Conservation (phyloP, 2,797 vertebrate species). For the Falco biarmicus region DNA sequence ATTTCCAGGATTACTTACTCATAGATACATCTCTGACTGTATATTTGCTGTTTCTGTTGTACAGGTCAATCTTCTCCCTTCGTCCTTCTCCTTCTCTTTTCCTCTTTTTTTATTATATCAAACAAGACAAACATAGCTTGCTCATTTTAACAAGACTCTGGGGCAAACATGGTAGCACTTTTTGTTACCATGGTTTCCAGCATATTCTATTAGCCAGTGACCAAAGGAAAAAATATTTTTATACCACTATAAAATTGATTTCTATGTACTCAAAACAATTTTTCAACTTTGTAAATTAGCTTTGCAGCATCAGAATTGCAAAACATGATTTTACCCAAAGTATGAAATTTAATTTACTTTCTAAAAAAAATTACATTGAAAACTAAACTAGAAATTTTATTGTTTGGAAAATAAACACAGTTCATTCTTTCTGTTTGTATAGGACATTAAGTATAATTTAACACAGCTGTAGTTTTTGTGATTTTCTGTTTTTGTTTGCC, state of each 20-base stretch:
- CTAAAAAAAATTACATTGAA: not conserved
- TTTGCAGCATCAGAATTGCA: constrained; percentile 3
- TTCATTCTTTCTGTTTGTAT: constrained; percentile 19
- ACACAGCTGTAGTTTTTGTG: constrained; percentile 53
- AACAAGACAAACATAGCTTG: constrained; percentile 2
- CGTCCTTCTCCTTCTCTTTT: not conserved
- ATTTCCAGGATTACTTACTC: not conserved
- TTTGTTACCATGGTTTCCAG: constrained; percentile 33
- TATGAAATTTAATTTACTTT: constrained; percentile 37
- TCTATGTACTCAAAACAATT: not conserved
- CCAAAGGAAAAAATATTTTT: constrained; percentile 7
- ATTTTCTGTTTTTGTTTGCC: constrained; percentile 34
- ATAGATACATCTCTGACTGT: not conserved
- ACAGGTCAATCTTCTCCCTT: not conserved
- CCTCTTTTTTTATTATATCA: not conserved
- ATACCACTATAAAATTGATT: not conserved
- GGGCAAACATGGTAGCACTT: not conserved
- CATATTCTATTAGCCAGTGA: not conserved
- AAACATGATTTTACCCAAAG: not conserved
- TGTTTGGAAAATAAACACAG: constrained; percentile 49
- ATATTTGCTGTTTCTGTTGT: not conserved
- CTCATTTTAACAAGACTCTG: constrained; percentile 7
- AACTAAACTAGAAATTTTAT: constrained; percentile 41
- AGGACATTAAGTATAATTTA: constrained; percentile 48
- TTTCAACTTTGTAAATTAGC: constrained; percentile 20